phyloP scores from a whole-genome alignment of 2,113 vertebrate species.

The Pelobates fuscus region DNA sequence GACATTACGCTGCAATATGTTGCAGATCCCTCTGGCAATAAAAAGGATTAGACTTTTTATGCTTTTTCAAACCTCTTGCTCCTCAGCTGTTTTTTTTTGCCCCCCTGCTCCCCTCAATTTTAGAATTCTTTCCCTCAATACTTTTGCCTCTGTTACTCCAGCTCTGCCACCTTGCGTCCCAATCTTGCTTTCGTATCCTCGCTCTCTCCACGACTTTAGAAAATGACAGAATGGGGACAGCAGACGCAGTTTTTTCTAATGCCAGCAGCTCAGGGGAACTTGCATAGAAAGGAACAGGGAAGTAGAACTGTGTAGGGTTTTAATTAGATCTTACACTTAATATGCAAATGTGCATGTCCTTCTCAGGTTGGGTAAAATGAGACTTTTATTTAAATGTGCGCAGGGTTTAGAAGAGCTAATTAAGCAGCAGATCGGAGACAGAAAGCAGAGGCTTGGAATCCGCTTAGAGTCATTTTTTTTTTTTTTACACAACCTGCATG shows the following conservation, averaged over 20 bases:
- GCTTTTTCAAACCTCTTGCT: neutral
- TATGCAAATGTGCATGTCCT: constrained; percentile 59
- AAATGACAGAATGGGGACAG: constrained; percentile 69
- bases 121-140: neutral
- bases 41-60: neutral
- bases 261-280: constrained; percentile 57
- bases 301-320: constrained; percentile 48
- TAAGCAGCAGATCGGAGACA: constrained; percentile 49
- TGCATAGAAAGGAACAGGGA: constrained; percentile 45
- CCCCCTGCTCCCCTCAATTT: no score
- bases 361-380: constrained; percentile 60
- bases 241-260: constrained; percentile 56
- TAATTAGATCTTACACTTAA: constrained; percentile 67
- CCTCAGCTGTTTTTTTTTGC: no score
- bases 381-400: constrained; percentile 62
- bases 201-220: constrained; percentile 37
- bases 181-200: neutral
- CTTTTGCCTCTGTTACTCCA: neutral
- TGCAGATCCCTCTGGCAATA: no score
- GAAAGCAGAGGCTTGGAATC: neutral
- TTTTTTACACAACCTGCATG: neutral
- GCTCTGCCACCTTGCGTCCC: neutral
- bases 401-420: constrained; percentile 57
- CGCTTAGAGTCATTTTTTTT: neutral
- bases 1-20: no score